Conservation (phyloP, 2,113 vertebrate genomes). For the Strix aluco region DNA sequence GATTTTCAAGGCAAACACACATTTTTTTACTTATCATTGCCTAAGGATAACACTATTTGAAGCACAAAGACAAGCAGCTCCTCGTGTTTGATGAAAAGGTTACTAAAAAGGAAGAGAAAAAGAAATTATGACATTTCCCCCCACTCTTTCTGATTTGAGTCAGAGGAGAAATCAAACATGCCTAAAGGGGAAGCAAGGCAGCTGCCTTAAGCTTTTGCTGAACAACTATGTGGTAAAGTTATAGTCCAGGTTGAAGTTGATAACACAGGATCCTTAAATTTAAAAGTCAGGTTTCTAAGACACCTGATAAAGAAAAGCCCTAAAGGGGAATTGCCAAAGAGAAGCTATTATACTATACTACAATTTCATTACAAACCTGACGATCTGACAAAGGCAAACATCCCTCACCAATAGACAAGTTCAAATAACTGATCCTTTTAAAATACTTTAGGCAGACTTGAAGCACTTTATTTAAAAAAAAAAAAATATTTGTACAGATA, state of each 20-base stretch:
- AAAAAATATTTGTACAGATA: not conserved
- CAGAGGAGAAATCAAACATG: not conserved
- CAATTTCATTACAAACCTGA: not conserved
- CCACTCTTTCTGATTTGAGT: not conserved
- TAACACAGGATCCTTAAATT: not conserved
- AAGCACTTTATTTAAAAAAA: not conserved
- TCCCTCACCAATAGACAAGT: not conserved
- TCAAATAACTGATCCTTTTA: not conserved
- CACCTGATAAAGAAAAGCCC: not conserved
- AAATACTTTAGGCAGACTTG: not conserved
- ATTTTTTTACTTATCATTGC: slow-evolving; percentile 39
- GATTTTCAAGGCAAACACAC: slow-evolving; percentile 44
- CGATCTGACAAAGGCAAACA: not conserved
- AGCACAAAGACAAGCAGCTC: slow-evolving; percentile 30
- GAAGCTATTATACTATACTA: not conserved
- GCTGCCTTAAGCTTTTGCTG: not conserved
- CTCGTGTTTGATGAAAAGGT: slow-evolving; percentile 13
- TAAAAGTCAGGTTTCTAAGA: not conserved
- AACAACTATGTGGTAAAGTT: not conserved
- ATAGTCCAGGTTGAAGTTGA: not conserved
- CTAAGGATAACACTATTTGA: slow-evolving; percentile 30
- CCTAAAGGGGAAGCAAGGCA: not conserved
- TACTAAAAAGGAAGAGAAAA: slow-evolving; percentile 12
- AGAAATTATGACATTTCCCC: slow-evolving; percentile 13
- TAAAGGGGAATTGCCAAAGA: not conserved